Conservation (phyloP, 2,888 invertebrate genomes). For the Drosophila mimetica region DNA sequence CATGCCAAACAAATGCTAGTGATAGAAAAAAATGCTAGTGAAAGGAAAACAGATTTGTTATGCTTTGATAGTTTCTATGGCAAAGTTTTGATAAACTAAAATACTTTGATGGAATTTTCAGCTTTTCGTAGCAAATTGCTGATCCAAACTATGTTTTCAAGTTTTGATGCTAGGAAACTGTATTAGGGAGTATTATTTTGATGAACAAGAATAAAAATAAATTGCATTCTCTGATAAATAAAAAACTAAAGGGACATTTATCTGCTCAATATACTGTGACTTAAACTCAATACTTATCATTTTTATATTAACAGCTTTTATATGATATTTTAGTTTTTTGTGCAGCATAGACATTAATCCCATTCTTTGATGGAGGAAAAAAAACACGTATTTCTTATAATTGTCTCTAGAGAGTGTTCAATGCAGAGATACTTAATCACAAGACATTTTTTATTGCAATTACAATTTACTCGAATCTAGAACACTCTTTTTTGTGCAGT, state of each 20-base stretch:
- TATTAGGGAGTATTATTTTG: background rate
- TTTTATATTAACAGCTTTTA: no score
- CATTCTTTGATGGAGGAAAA: background rate
- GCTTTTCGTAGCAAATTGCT: conserved; percentile 2
- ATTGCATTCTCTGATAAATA: background rate
- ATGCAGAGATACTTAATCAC: conserved; percentile 6
- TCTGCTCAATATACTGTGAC: background rate
- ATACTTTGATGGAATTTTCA: conserved; percentile 7
- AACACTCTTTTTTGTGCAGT: conserved; percentile 1
- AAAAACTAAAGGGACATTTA: background rate
- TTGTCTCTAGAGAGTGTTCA: conserved; percentile 2
- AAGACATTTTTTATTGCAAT: conserved; percentile 1
- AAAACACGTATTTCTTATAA: background rate
- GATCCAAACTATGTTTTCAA: background rate
- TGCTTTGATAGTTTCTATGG: conserved; percentile 29
- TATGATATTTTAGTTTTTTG: background rate
- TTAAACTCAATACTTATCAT: background rate
- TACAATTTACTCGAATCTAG: conserved; percentile 3
- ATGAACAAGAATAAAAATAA: background rate
- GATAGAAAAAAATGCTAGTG: conserved; percentile 13
- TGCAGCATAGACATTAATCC: background rate
- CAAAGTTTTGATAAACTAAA: conserved; percentile 27
- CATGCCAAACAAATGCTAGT: background rate
- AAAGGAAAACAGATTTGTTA: conserved; percentile 16
- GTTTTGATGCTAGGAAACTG: background rate